Base-by-base conservation (phyloP, 2,888 invertebrate species). In the Apamea anceps region DNA sequence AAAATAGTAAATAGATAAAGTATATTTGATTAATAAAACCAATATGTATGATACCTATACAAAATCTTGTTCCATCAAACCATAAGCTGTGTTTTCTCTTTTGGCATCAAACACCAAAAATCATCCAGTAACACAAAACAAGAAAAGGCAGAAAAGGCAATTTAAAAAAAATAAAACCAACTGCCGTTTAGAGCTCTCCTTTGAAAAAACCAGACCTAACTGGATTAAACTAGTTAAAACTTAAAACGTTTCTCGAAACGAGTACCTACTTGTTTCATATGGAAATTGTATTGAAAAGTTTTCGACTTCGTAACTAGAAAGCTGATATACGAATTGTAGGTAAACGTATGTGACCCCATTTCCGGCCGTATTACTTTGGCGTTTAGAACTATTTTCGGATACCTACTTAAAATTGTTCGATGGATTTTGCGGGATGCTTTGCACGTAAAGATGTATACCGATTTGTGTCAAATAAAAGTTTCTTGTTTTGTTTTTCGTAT, bases 261-360 rank as follows among this genome's bases (percentile, higher is more conserved):
- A 80, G 63, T 75, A 77, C n/a, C n/a, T n/a, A n/a, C 73, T 84
- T 80, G 72, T 81, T 82, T 68, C 78, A 81, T 80, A 85, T 75
- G 78, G 82, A 86, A 89, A 87, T 86, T 81, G 78, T 74, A 85
- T 81, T 73, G 75, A 76, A 79, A 84, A 85, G 45, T 84, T 85
- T 77, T 75, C n/a, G 57, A 75, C 77, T 81, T 70, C 25, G 66
- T 66, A 68, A 77, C 77, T 72, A 75, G 70, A 85, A 73, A 78
- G 70, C 73, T 67, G 66, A 45, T 77, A 72, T 28, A 76, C 71
- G 71, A 74, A 57, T 66, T 77, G 13, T 54, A 66, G n/a, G 42
- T 18, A 63, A 32, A 25, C 51, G 48, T 65, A 25, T 51, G 42
- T 72, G 62, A 77, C 18, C 66, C n/a, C 65, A 87, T 75, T 82